Conservation (phyloP, 2,888 invertebrate species). For the Drosophila tripunctata region DNA sequence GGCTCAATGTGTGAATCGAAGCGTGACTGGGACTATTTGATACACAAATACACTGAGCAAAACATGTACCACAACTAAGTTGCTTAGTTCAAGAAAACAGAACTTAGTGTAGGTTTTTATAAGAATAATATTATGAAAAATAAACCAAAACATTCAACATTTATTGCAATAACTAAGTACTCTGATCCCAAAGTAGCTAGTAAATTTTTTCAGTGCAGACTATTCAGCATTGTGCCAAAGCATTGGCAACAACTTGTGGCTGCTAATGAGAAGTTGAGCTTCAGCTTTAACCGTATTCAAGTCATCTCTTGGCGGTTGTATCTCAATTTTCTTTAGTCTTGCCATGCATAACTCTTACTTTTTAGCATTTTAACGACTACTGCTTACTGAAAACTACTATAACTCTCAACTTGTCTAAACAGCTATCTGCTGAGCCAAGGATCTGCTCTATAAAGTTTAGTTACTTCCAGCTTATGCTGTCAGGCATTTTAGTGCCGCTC, state of each 20-base stretch:
- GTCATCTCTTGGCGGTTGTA: neutral
- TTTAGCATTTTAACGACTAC: slow-evolving; percentile 39
- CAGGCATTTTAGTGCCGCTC: slow-evolving; percentile 38
- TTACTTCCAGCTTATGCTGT: slow-evolving; percentile 46
- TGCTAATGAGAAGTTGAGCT: slow-evolving; percentile 55
- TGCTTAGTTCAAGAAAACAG: too few relatives aligned
- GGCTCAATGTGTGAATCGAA: slow-evolving; percentile 49
- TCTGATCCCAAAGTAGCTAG: too few relatives aligned
- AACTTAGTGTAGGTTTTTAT: too few relatives aligned
- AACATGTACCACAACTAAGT: neutral
- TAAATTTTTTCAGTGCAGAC: neutral
- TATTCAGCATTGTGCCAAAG: neutral
- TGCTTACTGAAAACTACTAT: slow-evolving; percentile 32
- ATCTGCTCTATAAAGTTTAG: slow-evolving; percentile 53
- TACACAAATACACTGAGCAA: neutral
- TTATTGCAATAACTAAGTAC: too few relatives aligned
- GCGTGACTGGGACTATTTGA: slow-evolving; percentile 57
- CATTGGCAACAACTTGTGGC: slow-evolving; percentile 40
- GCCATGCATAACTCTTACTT: slow-evolving; percentile 28
- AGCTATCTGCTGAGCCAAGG: slow-evolving; percentile 45
- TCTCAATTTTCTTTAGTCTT: slow-evolving; percentile 3
- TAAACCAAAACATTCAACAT: too few relatives aligned
- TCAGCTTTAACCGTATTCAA: neutral
- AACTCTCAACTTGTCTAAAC: slow-evolving; percentile 51
- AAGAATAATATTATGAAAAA: too few relatives aligned